Percentiles rank a stretch among this genome's conserved stretches.
Conservation (phyloP, 2,888 invertebrate genomes). For the Melanophora roralis region DNA sequence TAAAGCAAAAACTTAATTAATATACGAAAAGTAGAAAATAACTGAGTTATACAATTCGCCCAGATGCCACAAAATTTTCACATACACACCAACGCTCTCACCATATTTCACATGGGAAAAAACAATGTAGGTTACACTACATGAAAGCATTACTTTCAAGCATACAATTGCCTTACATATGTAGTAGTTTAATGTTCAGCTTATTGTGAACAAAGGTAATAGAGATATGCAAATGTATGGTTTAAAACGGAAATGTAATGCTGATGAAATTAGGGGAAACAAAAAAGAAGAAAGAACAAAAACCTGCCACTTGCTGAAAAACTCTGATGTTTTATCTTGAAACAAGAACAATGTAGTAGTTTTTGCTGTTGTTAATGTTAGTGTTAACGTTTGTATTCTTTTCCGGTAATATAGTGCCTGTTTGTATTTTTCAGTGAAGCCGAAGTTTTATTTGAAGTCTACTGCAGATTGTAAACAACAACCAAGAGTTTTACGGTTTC, state of each 20-base stretch:
- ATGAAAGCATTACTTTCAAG: too few relatives aligned
- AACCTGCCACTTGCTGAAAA: neutral
- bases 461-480: slow-evolving; percentile 45
- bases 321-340: neutral
- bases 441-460: slow-evolving; percentile 21
- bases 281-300: neutral
- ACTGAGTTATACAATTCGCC: slow-evolving; percentile 23
- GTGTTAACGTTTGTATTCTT: neutral
- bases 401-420: neutral
- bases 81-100: neutral
- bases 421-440: neutral
- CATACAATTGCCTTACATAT: neutral
- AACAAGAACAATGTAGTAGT: neutral
- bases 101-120: neutral
- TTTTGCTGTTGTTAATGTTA: neutral
- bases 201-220: neutral
- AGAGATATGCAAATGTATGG: neutral
- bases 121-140: neutral
- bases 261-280: neutral
- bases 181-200: neutral
- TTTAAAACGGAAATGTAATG: neutral
- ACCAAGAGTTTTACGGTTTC: slow-evolving; percentile 34
- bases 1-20: slow-evolving; percentile 50
- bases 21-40: slow-evolving; percentile 42
- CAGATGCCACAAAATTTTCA: neutral